phyloP scores from a whole-genome alignment of 2,888 invertebrate genomes.

The Pyrocoelia pectoralis region DNA sequence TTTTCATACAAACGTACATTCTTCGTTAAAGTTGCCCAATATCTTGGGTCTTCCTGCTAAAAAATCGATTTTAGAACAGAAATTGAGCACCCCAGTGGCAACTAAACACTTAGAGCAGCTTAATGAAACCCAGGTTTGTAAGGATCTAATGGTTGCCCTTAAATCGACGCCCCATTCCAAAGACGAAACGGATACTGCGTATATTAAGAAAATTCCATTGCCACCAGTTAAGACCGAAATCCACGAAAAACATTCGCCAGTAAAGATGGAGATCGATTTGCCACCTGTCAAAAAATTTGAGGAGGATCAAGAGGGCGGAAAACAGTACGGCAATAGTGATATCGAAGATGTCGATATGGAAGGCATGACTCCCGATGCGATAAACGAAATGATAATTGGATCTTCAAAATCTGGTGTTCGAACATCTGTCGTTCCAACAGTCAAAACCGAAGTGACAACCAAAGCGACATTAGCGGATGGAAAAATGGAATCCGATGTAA shows the following conservation, averaged over 20 bases:
- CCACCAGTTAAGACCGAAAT: constrained; percentile 23
- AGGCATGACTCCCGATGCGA: constrained; percentile 52
- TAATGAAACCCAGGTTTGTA: constrained; percentile 65
- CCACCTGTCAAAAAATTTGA: constrained; percentile 39
- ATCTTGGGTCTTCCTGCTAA: constrained; percentile 51
- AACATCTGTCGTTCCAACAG: constrained; percentile 44
- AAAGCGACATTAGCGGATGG: constrained; percentile 60
- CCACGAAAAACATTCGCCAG: not conserved
- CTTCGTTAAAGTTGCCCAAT: constrained; percentile 61
- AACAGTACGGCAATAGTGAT: constrained; percentile 44
- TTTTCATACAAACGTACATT: constrained; percentile 61
- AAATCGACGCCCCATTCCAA: constrained; percentile 69
- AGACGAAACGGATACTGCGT: constrained; percentile 60
- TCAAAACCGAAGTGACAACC: constrained; percentile 53
- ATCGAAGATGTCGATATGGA: constrained; percentile 57
- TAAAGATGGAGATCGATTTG: constrained; percentile 20
- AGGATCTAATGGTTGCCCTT: constrained; percentile 69
- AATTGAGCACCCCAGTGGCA: constrained; percentile 62
- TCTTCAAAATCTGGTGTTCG: not conserved
- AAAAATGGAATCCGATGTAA: constrained; percentile 56
- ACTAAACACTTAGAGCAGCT: constrained; percentile 42
- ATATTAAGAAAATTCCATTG: constrained; percentile 44
- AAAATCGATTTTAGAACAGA: constrained; percentile 76
- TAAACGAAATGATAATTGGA: constrained; percentile 56
- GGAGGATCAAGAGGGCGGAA: constrained; percentile 48